Evolutionary conservation across 1,140 invertebrate genomes (phyloP), one percentile per base, ranked within the genome.

Genomic region (Cyclargus thomasi): DNA sequence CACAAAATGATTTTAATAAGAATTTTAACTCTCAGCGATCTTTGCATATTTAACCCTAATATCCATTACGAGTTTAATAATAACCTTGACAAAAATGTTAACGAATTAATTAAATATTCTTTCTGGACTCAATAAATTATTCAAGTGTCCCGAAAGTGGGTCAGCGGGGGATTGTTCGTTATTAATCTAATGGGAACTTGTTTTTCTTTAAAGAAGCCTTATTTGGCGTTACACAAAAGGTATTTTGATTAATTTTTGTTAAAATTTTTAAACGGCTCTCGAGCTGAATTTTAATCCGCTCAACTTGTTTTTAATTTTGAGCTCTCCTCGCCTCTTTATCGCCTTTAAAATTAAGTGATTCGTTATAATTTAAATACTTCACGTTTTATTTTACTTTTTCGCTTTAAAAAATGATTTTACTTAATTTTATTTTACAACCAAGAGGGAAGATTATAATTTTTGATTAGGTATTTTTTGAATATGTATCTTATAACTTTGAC

Each of bases 71-170:
- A 47, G 36, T 47, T 66, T 66, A 57, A 66, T 53, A 66, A 57
- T 66, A 57, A 66, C 23, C 64, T 66, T 29, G 47, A 57, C 53
- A 66, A 55, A 66, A 53, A 35, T 22, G 53, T 29, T 59, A 65
- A 64, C n/a, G 64, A 69, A 59, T 36, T 63, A 69, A 69, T 69
- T 65, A 47, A 65, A 55, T 69, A 69, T 64, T 69, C 57, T 53
- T 65, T 68, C 59, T 63, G 53, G 36, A 36, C 57, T 69, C 63
- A 69, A 69, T 69, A 69, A 69, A 69, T 65, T 62, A 62, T 64
- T 65, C 64, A 53, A 64, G 29, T 59, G 64, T 64, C 55, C 23
- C 63, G 36, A 69, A 67, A 69, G 21, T 69, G 47, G 64, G 68
- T 65, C 63, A 69, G 63, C 22, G 55, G 64, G 64, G 63, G 16